These are phyloP conservation scores for Chelonoidis abingdonii DNA, from an alignment of 2,113 vertebrate species.

Conservation along the genomic window DNA sequence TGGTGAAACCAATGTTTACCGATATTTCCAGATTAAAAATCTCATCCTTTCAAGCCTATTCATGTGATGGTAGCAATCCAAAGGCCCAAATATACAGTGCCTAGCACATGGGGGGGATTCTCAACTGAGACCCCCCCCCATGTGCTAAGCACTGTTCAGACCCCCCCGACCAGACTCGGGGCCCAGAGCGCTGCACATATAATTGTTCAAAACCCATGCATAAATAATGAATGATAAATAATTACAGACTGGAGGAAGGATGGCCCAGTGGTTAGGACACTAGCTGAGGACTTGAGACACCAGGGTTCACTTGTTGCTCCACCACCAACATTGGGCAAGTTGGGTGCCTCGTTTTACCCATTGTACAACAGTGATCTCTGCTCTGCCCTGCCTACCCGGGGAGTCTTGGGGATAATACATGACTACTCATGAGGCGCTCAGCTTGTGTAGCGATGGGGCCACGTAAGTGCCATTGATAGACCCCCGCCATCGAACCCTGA, in stretches of 20 bases:
- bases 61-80: not conserved
- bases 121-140: not conserved
- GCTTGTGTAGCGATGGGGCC: not conserved
- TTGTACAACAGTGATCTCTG: not conserved
- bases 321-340: not conserved
- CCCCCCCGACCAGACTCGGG: not conserved
- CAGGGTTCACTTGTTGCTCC: not conserved
- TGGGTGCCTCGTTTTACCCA: not conserved
- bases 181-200: not conserved
- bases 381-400: too few species aligned
- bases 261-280: not conserved
- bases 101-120: too few species aligned
- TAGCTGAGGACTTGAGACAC: not conserved
- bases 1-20: not conserved
- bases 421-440: not conserved
- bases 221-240: not conserved
- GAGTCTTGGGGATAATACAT: not conserved
- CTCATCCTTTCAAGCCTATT: not conserved
- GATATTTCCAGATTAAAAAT: not conserved
- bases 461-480: not conserved
- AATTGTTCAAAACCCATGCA: not conserved
- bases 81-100: not conserved
- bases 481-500: not conserved
- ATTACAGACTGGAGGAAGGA: not conserved
- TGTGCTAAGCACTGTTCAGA: not conserved